Evolutionary conservation across 2,888 invertebrate species (phyloP).

Genomic region (Drosophila setosimentum): DNA sequence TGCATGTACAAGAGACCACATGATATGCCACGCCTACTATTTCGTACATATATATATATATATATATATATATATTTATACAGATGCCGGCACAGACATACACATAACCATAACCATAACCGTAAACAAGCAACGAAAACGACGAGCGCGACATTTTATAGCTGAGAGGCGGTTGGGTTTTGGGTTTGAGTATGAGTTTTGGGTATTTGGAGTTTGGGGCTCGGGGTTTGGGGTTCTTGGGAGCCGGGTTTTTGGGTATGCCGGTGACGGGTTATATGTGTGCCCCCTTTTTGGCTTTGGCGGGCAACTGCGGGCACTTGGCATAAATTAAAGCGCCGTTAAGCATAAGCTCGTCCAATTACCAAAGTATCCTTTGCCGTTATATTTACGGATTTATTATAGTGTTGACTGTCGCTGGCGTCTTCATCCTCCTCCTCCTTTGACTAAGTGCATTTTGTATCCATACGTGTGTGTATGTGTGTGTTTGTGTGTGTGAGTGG

Average conservation of each 20-base stretch:
- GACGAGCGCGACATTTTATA: slow-evolving; percentile 74
- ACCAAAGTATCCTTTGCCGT: slow-evolving; percentile 76
- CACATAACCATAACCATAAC: slow-evolving; percentile 60
- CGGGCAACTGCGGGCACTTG: slow-evolving; percentile 55
- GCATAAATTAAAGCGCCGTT: slow-evolving; percentile 79
- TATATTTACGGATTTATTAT: slow-evolving; percentile 79
- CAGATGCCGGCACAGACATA: slow-evolving; percentile 20
- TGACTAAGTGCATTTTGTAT: slow-evolving; percentile 42
- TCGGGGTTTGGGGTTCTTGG: slow-evolving; percentile 13
- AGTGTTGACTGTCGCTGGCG: slow-evolving; percentile 69
- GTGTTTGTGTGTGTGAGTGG: slow-evolving; percentile 7
- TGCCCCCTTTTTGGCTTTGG: slow-evolving; percentile 14
- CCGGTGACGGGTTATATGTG: slow-evolving; percentile 4
- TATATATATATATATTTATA: slow-evolving; percentile 16
- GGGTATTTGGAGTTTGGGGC: slow-evolving; percentile 7
- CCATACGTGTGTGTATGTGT: slow-evolving; percentile 1
- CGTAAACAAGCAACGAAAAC: slow-evolving; percentile 76
- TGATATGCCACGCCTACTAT: slow-evolving; percentile 55
- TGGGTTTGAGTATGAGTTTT: slow-evolving; percentile 6
- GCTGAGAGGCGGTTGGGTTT: slow-evolving; percentile 33
- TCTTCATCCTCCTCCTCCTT: slow-evolving; percentile 7
- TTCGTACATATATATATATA: slow-evolving; percentile 13
- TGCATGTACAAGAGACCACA: slow-evolving; percentile 52
- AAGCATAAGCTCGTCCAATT: slow-evolving; percentile 79
- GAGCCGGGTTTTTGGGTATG: not conserved